These are phyloP conservation scores for Parus major DNA, from an alignment of 2,113 vertebrate species.

Conservation along the genomic window DNA sequence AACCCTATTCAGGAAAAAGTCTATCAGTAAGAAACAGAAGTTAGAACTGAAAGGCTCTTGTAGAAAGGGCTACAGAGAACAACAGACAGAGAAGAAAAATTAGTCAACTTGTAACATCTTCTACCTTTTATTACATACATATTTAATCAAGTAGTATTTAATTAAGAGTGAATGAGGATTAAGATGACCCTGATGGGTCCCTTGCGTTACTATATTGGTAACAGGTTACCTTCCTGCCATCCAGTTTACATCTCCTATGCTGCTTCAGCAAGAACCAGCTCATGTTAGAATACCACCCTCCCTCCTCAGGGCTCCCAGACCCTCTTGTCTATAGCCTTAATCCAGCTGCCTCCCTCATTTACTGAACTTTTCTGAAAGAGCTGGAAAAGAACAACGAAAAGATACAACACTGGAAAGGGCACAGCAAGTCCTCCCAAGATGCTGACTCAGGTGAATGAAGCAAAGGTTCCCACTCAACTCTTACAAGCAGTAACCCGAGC, in stretches of 20 bases:
- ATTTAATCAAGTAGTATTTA: background rate
- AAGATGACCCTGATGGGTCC: background rate
- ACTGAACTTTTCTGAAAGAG: background rate
- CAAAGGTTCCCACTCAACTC: background rate
- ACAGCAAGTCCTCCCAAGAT: background rate
- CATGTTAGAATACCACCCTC: background rate
- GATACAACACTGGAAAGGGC: background rate
- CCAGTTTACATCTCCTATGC: background rate
- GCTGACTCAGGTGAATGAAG: background rate
- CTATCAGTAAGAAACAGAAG: background rate
- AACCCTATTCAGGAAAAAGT: background rate
- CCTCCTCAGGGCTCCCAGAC: background rate
- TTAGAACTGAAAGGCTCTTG: background rate
- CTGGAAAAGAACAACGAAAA: background rate
- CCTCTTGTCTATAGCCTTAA: background rate
- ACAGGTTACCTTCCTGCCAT: background rate
- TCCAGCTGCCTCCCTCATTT: background rate
- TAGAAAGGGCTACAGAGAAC: background rate
- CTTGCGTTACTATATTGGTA: accelerated
- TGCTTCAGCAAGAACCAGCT: background rate
- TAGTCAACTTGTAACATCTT: background rate
- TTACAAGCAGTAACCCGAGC: background rate
- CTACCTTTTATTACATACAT: background rate
- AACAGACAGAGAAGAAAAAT: background rate
- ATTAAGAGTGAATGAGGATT: background rate